Evolutionary conservation across 2,113 vertebrate species (phyloP), one percentile per base, ranked within the genome.

Genomic region (Equus przewalskii): DNA sequence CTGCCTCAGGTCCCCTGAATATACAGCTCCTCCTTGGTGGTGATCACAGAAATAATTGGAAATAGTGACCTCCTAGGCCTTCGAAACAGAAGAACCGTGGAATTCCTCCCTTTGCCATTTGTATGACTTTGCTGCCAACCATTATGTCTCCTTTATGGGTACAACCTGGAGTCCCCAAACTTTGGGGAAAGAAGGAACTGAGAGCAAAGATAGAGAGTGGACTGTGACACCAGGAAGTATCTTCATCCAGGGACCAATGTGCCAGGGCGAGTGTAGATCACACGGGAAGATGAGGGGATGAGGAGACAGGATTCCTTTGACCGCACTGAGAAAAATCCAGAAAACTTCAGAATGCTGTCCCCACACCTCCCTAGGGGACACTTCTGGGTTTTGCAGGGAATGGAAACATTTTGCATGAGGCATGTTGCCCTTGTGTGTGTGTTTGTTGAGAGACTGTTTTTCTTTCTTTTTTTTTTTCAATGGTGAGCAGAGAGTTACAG

Each of bases 211-310:
- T 1, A 11, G 76, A 79, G 70, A n/a, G 36, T 14, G 56, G 36
- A 19, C 1, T 19, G 22, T 13, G 5, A 33, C 8, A 7, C 5
- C 21, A 46, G 0, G 1, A 10, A 13, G 82, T 7, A 2, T n/a
- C 22, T 83, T 41, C 72, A 26, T 41, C 15, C 7, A 10, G 49
- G 13, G 60, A 16, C 21, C 80, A n/a, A 21, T 30, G 49, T 70
- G 60, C 86, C n/a, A 1, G 41, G 22, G 60, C 5, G 0, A 0
- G 0, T 1, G 41, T 2, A 6, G 41, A 14, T 19, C 76, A 5
- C 49, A 44, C 0, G 2, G 58, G 22, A 49, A 36, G 8, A 15
- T 2, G 9, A 26, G 21, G 72, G 46, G 15, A 1, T 0, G 16
- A 36, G 72, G 16, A 28, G 8, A 6, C 36, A 6, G 46, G 5